A percentile compares a stretch with the other conserved stretches of the same genome.
phyloP scores from a whole-genome alignment of 2,888 invertebrate species.

The Acrobasis repandana region DNA sequence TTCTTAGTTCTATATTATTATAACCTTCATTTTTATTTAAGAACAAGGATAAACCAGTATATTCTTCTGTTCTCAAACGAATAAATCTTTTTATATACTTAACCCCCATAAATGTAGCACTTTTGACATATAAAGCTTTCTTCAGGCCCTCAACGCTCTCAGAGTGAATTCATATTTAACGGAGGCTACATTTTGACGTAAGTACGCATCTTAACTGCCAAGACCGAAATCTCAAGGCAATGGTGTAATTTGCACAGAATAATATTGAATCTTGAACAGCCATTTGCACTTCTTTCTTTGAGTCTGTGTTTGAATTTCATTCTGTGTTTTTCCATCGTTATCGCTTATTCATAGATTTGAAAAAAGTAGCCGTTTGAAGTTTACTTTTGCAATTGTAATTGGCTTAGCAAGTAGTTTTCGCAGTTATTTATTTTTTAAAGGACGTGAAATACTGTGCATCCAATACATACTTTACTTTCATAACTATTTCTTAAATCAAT shows the following conservation, averaged over 20 bases:
- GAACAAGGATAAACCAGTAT: too few species aligned
- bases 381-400: background rate
- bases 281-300: slow-evolving; percentile 46
- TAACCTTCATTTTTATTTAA: too few species aligned
- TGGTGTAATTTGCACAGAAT: slow-evolving; percentile 58
- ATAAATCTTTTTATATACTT: too few species aligned
- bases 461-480: too few species aligned
- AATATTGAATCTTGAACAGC: slow-evolving; percentile 53
- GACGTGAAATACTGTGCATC: too few species aligned
- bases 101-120: background rate
- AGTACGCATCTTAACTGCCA: slow-evolving; percentile 34
- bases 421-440: too few species aligned
- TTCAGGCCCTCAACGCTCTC: slow-evolving; percentile 1
- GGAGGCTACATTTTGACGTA: slow-evolving; percentile 13
- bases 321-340: slow-evolving; percentile 13
- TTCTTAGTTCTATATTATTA: too few species aligned
- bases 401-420: too few species aligned
- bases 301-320: slow-evolving; percentile 19
- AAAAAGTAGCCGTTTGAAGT: background rate
- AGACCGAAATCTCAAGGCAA: slow-evolving; percentile 50
- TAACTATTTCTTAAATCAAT: too few species aligned
- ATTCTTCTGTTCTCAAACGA: too few species aligned
- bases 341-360: slow-evolving; percentile 4
- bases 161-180: slow-evolving; percentile 11
- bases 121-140: background rate